A percentile compares a stretch with the other conserved stretches of the same genome.
Conservation (phyloP, 1,140 invertebrate genomes). For the Linepithema humile region DNA sequence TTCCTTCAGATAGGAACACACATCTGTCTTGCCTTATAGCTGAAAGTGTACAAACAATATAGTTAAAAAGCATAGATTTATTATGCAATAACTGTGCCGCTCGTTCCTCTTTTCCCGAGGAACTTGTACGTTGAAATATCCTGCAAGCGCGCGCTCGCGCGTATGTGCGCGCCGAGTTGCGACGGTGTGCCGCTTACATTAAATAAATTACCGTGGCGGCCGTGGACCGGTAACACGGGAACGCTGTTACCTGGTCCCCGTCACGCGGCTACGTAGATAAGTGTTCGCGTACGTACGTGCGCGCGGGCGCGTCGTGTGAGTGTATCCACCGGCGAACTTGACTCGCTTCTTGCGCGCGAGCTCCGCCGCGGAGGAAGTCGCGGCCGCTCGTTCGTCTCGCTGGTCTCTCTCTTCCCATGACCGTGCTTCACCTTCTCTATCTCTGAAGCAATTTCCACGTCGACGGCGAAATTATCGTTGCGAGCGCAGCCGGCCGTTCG, state of each 20-base stretch:
- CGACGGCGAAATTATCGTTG: constrained; percentile 60
- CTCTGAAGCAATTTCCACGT: constrained; percentile 53
- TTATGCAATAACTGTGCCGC: constrained; percentile 43
- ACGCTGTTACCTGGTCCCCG: constrained; percentile 76
- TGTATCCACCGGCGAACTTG: constrained; percentile 64
- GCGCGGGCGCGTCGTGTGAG: background rate
- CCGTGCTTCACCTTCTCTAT: constrained; percentile 65
- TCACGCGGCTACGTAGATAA: constrained; percentile 3
- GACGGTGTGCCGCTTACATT: constrained; percentile 72
- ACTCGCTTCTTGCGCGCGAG: constrained; percentile 70
- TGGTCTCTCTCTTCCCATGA: constrained; percentile 74
- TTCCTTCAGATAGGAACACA: too few species aligned
- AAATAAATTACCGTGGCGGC: constrained; percentile 78
- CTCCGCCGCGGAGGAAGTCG: constrained; percentile 64
- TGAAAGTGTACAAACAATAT: background rate
- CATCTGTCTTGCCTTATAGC: too few species aligned
- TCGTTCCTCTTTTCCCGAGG: constrained; percentile 13
- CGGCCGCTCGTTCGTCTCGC: constrained; percentile 51
- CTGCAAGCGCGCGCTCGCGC: constrained; percentile 6
- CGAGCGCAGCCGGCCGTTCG: constrained; percentile 1
- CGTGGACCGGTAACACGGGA: constrained; percentile 78
- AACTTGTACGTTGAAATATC: background rate
- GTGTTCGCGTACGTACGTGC: background rate
- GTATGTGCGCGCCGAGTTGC: background rate
- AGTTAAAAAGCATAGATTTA: background rate